Evolutionary conservation across 1,140 invertebrate species (phyloP).

Genomic region (Hyphantria cunea): DNA sequence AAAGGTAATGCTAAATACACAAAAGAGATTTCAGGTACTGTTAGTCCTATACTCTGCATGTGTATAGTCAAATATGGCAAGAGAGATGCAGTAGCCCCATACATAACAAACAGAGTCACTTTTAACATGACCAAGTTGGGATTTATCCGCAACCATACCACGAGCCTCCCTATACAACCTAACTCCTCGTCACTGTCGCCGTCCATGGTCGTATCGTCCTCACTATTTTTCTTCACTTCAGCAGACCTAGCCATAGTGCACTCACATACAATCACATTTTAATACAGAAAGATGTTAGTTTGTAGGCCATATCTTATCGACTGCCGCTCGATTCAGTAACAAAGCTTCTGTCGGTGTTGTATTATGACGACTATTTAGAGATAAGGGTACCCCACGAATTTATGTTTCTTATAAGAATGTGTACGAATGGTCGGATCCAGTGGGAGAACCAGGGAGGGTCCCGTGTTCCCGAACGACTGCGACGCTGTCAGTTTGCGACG

Average conservation of each 20-base stretch:
- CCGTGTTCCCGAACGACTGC: constrained; percentile 71
- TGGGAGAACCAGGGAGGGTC: constrained; percentile 60
- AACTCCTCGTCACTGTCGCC: constrained; percentile 58
- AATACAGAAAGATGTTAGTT: constrained; percentile 52
- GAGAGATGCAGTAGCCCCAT: constrained; percentile 90
- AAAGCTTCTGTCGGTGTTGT: constrained; percentile 42
- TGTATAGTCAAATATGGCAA: constrained; percentile 93
- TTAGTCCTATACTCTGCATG: constrained; percentile 93
- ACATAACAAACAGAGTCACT: constrained; percentile 90
- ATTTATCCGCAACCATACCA: constrained; percentile 83
- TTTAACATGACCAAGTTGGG: constrained; percentile 90
- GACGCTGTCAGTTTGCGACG: constrained; percentile 53
- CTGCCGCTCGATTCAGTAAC: constrained; percentile 60
- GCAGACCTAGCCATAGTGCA: constrained; percentile 58
- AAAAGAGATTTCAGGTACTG: constrained; percentile 91
- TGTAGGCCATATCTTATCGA: constrained; percentile 73
- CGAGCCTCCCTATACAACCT: constrained; percentile 52
- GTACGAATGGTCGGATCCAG: constrained; percentile 46
- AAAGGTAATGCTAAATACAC: constrained; percentile 92
- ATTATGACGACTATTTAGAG: constrained; percentile 65
- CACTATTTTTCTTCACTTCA: constrained; percentile 68
- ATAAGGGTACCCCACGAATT: constrained; percentile 45
- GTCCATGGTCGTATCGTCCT: constrained; percentile 66
- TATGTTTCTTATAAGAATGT: constrained; percentile 14
- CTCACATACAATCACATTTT: constrained; percentile 58